phyloP scores from a whole-genome alignment of 1,140 invertebrate genomes.

The Papilio xuthus region DNA sequence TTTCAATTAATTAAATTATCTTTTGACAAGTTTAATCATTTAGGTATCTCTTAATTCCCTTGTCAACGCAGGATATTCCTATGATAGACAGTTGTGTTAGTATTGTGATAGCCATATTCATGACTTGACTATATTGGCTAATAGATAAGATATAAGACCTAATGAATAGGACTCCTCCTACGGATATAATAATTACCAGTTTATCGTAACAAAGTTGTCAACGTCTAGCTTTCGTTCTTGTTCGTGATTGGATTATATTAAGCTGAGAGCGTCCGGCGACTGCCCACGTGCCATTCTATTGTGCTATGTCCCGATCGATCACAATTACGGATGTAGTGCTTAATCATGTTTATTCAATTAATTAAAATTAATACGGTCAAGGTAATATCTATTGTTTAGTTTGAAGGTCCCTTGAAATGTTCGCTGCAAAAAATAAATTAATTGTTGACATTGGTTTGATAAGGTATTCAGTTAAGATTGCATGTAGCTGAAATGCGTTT shows the following conservation, averaged over 20 bases:
- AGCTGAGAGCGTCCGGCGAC: slow-evolving; percentile 44
- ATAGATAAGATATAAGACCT: not conserved
- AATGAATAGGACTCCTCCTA: not conserved
- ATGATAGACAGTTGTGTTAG: too few species aligned
- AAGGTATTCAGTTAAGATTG: not conserved
- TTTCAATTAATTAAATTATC: too few species aligned
- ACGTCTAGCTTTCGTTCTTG: slow-evolving; percentile 47
- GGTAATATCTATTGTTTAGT: slow-evolving; percentile 55
- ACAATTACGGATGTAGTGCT: slow-evolving; percentile 66
- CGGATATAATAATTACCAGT: not conserved
- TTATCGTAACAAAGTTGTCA: slow-evolving; percentile 40
- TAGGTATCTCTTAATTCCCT: too few species aligned
- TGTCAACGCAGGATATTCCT: too few species aligned
- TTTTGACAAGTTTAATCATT: too few species aligned
- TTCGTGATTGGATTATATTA: slow-evolving; percentile 55
- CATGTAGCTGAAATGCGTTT: too few species aligned
- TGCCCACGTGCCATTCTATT: slow-evolving; percentile 52
- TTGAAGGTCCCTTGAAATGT: slow-evolving; percentile 23
- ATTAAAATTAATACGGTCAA: slow-evolving; percentile 64
- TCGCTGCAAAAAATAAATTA: not conserved
- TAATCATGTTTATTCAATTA: slow-evolving; percentile 69
- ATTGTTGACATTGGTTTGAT: not conserved
- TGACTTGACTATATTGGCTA: not conserved
- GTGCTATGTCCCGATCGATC: slow-evolving; percentile 58
- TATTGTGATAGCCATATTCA: not conserved